Base-by-base conservation (phyloP, 2,888 invertebrate species). In the Drosophila affinis region DNA sequence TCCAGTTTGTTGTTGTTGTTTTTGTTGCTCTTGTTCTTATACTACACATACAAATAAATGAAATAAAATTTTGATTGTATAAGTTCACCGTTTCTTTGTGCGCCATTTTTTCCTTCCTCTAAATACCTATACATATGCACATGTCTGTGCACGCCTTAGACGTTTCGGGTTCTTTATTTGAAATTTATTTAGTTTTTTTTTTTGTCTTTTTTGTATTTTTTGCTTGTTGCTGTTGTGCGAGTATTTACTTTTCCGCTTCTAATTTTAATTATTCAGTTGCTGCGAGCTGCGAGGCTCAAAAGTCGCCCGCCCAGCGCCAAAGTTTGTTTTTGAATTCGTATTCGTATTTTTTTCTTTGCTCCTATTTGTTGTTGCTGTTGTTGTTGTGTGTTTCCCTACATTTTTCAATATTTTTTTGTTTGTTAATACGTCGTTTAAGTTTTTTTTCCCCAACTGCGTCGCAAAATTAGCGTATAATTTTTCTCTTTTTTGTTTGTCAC, bases 221-320 rank as follows among this genome's bases (percentile, higher is more conserved):
- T 47, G 47, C 18, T 47, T 47, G 18, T 18, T 47, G 47, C 47
- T 18, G 18, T 47, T 32, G 27, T 39, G 6, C 39, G 39, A 39
- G 69, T 81, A 88, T 88, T 87, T 88, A 79, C 79, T 88, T 83
- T 83, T 81, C 81, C 62, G 89, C 76, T 88, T 81, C 76, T 79
- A 88, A 79, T 84, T 85, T 85, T 81, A 88, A 88, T 88, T 87
- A 85, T 85, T 81, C 81, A 88, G 89, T 84, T 39, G 39, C 34
- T 87, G 85, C 73, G 73, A 75, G 39, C 34, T 87, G 85, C 73
- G 73, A 75, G 72, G 83, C 84, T 84, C 86, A 88, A 82, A 86
- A 88, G 86, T 86, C 77, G 86, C 76, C 68, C 77, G 86, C 76
- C 68, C 39, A 39, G 76, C 64, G 67, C 3, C 39, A 39, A 7